Evolutionary conservation across 2,797 vertebrate species (phyloP).

Genomic region (Paramormyrops hopkinsi): DNA sequence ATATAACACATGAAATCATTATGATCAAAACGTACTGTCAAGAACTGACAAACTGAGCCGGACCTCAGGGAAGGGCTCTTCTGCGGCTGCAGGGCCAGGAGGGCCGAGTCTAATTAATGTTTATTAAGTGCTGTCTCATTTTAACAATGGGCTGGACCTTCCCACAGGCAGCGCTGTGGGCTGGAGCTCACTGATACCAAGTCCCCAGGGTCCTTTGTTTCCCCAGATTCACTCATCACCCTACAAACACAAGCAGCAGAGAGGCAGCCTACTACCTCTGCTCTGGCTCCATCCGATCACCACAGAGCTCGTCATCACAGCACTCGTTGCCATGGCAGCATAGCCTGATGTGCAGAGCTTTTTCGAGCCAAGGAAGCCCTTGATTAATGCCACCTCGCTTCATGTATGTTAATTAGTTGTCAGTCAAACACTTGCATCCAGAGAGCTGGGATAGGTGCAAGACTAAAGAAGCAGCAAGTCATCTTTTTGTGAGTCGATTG

Average conservation of each 20-base stretch:
- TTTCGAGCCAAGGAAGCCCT: neutral
- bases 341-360: neutral
- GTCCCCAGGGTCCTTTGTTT: neutral
- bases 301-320: neutral
- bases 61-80: neutral
- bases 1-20: neutral
- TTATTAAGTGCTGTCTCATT: conserved; percentile 17
- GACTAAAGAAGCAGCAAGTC: neutral
- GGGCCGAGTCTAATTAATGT: conserved; percentile 6
- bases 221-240: neutral
- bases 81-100: neutral
- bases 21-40: neutral
- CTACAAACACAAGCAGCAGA: neutral
- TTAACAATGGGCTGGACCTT: neutral
- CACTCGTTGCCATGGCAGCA: neutral
- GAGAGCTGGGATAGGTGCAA: neutral
- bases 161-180: neutral
- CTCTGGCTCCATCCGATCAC: neutral
- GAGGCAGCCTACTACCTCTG: neutral
- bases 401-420: conserved; percentile 14
- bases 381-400: neutral
- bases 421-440: neutral
- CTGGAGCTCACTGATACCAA: neutral
- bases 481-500: neutral
- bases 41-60: neutral